Conservation (phyloP, 2,888 invertebrate species). For the Deroplatys truncata region DNA sequence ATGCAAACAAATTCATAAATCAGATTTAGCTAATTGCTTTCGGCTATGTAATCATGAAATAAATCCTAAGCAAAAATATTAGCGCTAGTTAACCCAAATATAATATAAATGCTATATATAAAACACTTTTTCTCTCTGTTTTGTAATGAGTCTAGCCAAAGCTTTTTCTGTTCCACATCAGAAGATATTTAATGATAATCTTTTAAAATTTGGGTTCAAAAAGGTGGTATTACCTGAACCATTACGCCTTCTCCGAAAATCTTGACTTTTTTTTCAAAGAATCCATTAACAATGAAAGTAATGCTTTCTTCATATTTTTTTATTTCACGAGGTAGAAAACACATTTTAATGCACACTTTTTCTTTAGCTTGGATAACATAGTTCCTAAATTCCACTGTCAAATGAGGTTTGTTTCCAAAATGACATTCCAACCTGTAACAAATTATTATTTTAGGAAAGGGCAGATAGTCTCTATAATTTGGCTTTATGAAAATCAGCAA, state of each 20-base stretch:
- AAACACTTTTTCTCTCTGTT: too few species aligned
- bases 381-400: constrained; percentile 49
- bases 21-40: too few species aligned
- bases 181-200: not conserved
- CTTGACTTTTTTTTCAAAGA: constrained; percentile 48
- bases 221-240: not conserved
- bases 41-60: too few species aligned
- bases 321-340: constrained; percentile 54
- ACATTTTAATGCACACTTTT: constrained; percentile 49
- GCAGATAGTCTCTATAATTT: too few species aligned
- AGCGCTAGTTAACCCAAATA: too few species aligned
- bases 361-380: constrained; percentile 46
- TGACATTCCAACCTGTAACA: constrained; percentile 42
- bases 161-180: not conserved
- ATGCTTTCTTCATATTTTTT: constrained; percentile 51
- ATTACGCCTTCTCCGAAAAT: constrained; percentile 55
- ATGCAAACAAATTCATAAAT: too few species aligned
- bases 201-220: not conserved
- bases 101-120: too few species aligned
- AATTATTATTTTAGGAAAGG: not conserved
- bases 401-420: constrained; percentile 47
- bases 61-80: too few species aligned
- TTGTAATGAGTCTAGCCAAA: too few species aligned
- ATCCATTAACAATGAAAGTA: constrained; percentile 52
- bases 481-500: too few species aligned